Base-by-base conservation (phyloP, 2,797 vertebrate species). In the Poeciliopsis gracilis region DNA sequence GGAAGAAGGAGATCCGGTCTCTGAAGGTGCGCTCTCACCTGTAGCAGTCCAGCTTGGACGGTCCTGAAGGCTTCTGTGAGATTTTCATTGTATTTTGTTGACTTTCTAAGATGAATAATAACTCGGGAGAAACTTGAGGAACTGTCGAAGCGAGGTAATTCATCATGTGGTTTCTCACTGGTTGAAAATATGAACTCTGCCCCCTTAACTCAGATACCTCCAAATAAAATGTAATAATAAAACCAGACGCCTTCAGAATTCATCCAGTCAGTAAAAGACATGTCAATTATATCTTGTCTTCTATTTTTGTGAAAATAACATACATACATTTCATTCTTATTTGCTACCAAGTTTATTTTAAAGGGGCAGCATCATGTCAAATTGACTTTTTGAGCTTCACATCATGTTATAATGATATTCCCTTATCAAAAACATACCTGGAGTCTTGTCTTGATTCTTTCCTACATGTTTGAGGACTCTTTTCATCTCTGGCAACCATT, bases 1-100 rank as follows among this genome's bases (percentile, higher is more conserved):
- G 97, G 96, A 96, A 92, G 89, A 97, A 95, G 77, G 96, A 97
- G 78, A 95, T 97, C 88, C 90, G 82, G 85, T 95, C 95, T 0
- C 78, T 98, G 0, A 97, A 97, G 96, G 97, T 97, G 66, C 38
- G 76, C 8, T 45, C 23, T 75, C 28, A 63, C 33, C 15, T 36
- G 33, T 7, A 0, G 20, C 59, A 36, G 59, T 16, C 2, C 59
- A 18, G 11, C 6, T 8, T 33, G 57, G 13, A 61, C 5, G 57
- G 5, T 61, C 16, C 57, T 33, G 7, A 61, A 16, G 12, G 57
- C 57, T 63, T 59, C 28, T 59, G 53, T 23, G 51, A n/a, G 51
- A 13, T 57, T 13, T 1, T 15, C 15, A 2, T 59, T 15, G 2
- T 2, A 28, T 33, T 59, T 13, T 30, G 30, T 7, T 15, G 7